Base-by-base conservation (phyloP, 2,797 vertebrate species). In the Arremon aurantiirostris region DNA sequence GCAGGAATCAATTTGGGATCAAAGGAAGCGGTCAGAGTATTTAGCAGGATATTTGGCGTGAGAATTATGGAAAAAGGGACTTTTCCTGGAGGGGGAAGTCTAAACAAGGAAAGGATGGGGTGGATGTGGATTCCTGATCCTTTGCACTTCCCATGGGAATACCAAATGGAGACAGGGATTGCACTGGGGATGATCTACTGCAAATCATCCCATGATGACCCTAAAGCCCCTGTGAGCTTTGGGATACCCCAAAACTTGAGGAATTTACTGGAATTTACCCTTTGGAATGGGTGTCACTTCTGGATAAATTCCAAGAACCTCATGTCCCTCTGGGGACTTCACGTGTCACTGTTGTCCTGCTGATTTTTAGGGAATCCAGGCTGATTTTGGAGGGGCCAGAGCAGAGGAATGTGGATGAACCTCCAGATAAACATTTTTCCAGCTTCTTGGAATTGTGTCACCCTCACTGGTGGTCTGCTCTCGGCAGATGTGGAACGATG, bases 401-500 rank as follows among this genome's bases (percentile, higher is more conserved):
- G 35, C 34, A 42, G 30, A 42, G 21, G 60, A 49, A 35, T 26
- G 35, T 12, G 42, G 26, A 6, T 53, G 8, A n/a, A 28, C 15
- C 23, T 46, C 47, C 4, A 0, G 22, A 22, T 26, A 21, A 70
- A 60, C 11, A 7, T 8, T 70, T 70, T 60, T 42, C 60, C 70
- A 32, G 14, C 21, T 73, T 35, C 8, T 27, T 12, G 32, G 70
- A 50, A 50, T 50, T 1, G 14, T 0, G 1, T 65, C 8, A 11
- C 14, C 26, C 18, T 30, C 4, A 0, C 4, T 21, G 2, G 0
- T 0, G 0, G 24, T 26, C 34, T 9, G 30, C 42, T 17, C 15
- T 30, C 0, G 2, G 35, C 0, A 0, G 3, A 21, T 1, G 0
- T 0, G 22, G 52, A 17, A 18, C 0, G 0, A 32, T 3, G 12